Percentiles rank a stretch among this genome's conserved stretches.
phyloP scores from a whole-genome alignment of 92 coral and sea anemone genomes.

The Hydrozoanthus gracilis region DNA sequence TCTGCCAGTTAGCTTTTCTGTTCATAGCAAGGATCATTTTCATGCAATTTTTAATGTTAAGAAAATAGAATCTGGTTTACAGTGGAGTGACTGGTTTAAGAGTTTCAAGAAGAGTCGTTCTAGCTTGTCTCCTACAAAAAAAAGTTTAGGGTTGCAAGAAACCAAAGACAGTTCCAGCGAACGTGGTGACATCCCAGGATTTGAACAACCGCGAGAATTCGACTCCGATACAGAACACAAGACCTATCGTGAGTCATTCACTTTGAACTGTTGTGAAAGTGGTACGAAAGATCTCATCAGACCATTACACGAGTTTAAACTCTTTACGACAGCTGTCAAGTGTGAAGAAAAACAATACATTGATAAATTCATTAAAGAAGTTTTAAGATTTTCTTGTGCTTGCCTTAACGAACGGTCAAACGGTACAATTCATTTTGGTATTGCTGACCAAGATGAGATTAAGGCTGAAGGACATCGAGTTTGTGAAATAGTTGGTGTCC shows the following conservation, averaged over 20 bases:
- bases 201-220: conserved; percentile 27
- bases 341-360: conserved; percentile 19
- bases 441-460: conserved; percentile 34
- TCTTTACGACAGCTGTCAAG: conserved; percentile 8
- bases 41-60: conserved; percentile 1
- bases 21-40: not conserved
- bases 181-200: not conserved
- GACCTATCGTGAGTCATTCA: not conserved
- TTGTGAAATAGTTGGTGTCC: conserved; percentile 50
- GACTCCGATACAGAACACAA: not conserved
- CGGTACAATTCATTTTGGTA: conserved; percentile 67
- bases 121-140: no score
- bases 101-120: not conserved
- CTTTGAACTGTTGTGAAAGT: conserved; percentile 45
- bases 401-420: conserved; percentile 61
- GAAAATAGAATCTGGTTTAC: conserved; percentile 1
- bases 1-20: not conserved
- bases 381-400: conserved; percentile 56
- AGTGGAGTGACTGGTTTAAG: conserved; percentile 23
- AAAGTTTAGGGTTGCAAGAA: not conserved
- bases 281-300: conserved; percentile 51
- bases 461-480: conserved; percentile 33
- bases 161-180: not conserved
- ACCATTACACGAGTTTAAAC: conserved; percentile 56
- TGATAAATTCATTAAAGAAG: conserved; percentile 49